phyloP scores from a whole-genome alignment of 2,797 vertebrate species.

The Remorina albescens region DNA sequence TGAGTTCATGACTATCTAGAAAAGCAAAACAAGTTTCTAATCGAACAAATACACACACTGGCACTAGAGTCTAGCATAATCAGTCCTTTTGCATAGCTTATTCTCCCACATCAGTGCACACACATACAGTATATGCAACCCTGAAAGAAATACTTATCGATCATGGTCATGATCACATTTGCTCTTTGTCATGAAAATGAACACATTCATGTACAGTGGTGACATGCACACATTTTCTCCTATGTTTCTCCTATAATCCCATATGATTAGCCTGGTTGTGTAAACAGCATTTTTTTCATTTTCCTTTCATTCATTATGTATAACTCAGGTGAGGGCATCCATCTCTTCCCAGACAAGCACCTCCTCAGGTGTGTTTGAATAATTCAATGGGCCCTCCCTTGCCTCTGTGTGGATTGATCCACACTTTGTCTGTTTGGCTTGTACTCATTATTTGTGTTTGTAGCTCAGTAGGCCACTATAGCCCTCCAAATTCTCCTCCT shows the following conservation, averaged over 20 bases:
- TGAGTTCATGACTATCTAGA: constrained; percentile 58
- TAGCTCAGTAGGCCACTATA: constrained; percentile 74
- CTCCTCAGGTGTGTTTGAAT: constrained; percentile 81
- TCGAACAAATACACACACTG: constrained; percentile 28
- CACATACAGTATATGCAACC: neutral
- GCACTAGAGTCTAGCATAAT: neutral
- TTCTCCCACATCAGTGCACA: neutral
- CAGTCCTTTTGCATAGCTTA: neutral
- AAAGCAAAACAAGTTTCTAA: constrained; percentile 40
- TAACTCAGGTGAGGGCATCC: constrained; percentile 69
- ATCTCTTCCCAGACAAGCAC: constrained; percentile 72
- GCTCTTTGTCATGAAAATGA: constrained; percentile 1
- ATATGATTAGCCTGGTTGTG: constrained; percentile 20
- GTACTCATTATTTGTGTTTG: constrained; percentile 71
- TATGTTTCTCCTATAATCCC: constrained; percentile 11
- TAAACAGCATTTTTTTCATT: constrained; percentile 34
- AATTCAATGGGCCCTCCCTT: constrained; percentile 70
- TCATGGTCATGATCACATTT: neutral
- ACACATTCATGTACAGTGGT: neutral
- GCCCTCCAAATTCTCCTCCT: constrained; percentile 3
- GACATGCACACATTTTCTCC: constrained; percentile 5
- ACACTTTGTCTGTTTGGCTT: constrained; percentile 58
- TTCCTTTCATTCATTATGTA: constrained; percentile 72
- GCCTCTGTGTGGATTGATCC: constrained; percentile 65
- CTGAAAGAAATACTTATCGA: constrained; percentile 5